Conservation (phyloP, 2,888 invertebrate genomes). For the Linnaemya vulpina region DNA sequence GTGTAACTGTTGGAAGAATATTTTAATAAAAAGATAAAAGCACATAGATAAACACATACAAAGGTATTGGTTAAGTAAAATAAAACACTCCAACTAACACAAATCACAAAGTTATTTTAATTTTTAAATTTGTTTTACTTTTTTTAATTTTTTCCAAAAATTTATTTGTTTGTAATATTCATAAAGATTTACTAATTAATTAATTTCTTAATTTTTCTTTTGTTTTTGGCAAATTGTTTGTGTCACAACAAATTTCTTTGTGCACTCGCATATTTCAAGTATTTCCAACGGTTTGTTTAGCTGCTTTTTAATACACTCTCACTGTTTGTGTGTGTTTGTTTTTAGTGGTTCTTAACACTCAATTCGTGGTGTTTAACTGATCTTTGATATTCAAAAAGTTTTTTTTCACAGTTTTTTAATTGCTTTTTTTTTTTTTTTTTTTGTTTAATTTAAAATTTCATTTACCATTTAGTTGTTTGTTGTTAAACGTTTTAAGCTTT, state of each 20-base stretch:
- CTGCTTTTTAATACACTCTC: not conserved
- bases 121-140: conserved; percentile 40
- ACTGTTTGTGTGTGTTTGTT: conserved; percentile 51
- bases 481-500: conserved; percentile 32
- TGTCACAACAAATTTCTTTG: conserved; percentile 16
- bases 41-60: too few species aligned
- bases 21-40: too few species aligned
- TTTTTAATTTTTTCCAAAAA: conserved; percentile 7
- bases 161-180: conserved; percentile 55
- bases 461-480: conserved; percentile 56
- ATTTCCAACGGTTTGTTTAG: conserved; percentile 20
- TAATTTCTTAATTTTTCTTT: conserved; percentile 12
- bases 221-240: conserved; percentile 13
- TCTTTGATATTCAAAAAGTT: conserved; percentile 45
- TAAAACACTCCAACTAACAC: not conserved
- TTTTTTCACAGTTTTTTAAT: conserved; percentile 12
- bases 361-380: conserved; percentile 45
- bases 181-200: conserved; percentile 27
- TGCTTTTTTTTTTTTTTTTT: conserved; percentile 9
- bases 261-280: not conserved
- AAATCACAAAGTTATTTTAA: not conserved
- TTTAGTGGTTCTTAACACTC: not conserved
- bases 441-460: conserved; percentile 14
- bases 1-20: too few species aligned
- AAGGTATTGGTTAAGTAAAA: not conserved